Evolutionary conservation across 2,113 vertebrate genomes (phyloP).

Genomic region (Todiramphus saurophagus): DNA sequence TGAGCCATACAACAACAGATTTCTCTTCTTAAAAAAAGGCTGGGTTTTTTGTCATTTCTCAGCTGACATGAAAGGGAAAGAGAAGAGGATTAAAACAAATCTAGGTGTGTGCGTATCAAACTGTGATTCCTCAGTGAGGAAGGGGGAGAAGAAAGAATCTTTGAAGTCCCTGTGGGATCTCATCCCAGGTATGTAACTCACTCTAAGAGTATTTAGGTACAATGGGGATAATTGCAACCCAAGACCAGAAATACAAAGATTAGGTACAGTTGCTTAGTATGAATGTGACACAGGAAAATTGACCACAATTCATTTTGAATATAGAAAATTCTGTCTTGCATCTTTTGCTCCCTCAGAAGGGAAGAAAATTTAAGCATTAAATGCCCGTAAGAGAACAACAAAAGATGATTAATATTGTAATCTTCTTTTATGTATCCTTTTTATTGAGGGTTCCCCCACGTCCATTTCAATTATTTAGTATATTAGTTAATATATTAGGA

Average conservation of each 20-base stretch:
- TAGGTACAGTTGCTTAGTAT: fast-evolving
- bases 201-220: neutral
- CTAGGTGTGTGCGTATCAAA: neutral
- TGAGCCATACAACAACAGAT: neutral
- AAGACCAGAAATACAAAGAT: neutral
- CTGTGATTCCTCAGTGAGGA: neutral
- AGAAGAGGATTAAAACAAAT: neutral
- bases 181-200: neutral
- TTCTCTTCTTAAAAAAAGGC: neutral
- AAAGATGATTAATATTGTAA: neutral
- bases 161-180: neutral
- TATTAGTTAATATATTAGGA: neutral
- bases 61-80: neutral
- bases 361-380: neutral
- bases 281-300: neutral
- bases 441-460: fast-evolving
- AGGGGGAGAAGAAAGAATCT: neutral
- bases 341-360: neutral
- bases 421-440: neutral
- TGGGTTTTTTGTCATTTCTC: neutral
- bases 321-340: neutral
- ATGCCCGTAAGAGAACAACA: neutral
- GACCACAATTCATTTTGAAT: neutral
- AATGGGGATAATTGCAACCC: neutral
- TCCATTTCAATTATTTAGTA: neutral